Evolutionary conservation across 2,113 vertebrate genomes (phyloP).

Genomic region (Phalacrocorax carbo): DNA sequence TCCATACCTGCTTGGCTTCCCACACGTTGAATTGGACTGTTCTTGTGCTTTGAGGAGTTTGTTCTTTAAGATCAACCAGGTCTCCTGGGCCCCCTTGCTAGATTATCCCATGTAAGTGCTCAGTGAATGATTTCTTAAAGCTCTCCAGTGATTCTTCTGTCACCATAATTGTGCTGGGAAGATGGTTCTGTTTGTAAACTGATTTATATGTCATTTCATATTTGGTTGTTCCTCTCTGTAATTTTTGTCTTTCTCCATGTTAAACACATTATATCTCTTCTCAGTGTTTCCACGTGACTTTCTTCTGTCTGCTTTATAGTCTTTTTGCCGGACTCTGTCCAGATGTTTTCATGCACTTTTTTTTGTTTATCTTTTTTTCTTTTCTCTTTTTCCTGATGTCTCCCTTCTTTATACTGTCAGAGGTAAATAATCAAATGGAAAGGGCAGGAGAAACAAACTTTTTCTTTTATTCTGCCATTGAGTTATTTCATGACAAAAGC

Average conservation of each 20-base stretch:
- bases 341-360: not conserved
- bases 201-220: slow-evolving; percentile 28
- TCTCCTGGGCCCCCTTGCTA: slow-evolving; percentile 36
- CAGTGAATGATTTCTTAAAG: slow-evolving; percentile 51
- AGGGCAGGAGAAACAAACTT: not conserved
- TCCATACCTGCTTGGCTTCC: not conserved
- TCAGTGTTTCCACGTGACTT: not conserved
- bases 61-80: slow-evolving; percentile 41
- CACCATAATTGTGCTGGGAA: slow-evolving; percentile 20
- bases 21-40: not conserved
- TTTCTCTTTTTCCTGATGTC: fast-evolving
- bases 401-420: not conserved
- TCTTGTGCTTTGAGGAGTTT: slow-evolving; percentile 24
- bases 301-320: not conserved
- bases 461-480: not conserved
- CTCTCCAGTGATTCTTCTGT: slow-evolving; percentile 54
- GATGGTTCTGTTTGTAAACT: slow-evolving; percentile 49
- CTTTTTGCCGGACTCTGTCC: not conserved
- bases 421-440: slow-evolving; percentile 10
- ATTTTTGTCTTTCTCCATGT: slow-evolving; percentile 33
- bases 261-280: not conserved
- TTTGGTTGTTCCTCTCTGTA: slow-evolving; percentile 30
- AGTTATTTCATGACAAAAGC: not conserved
- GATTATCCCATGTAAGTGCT: slow-evolving; percentile 46
- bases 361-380: not conserved